phyloP scores from a whole-genome alignment of 2,888 invertebrate species.

The Rosalia funebris region DNA sequence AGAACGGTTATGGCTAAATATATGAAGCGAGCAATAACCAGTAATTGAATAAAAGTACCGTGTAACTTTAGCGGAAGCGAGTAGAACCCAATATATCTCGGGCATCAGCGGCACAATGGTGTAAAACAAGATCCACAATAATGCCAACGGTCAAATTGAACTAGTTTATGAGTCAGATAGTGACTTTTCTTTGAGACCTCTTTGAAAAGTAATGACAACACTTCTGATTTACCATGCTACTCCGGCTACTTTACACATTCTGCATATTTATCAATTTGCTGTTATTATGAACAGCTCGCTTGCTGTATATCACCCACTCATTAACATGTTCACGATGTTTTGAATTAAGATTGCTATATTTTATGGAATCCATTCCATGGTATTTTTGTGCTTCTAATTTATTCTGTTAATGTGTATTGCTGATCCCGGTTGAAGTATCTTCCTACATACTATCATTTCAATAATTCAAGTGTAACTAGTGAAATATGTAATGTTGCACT shows the following conservation, averaged over 20 bases:
- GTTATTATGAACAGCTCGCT: background rate
- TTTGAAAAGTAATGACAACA: background rate
- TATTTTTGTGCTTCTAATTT: no score
- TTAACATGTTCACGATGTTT: background rate
- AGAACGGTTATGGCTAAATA: conserved; percentile 30
- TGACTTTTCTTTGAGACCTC: background rate
- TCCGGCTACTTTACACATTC: background rate
- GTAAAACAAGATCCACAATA: conserved; percentile 15
- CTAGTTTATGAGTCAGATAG: conserved; percentile 7
- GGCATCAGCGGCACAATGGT: conserved; percentile 12
- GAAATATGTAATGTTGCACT: no score
- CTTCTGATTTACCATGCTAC: background rate
- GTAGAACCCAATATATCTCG: conserved; percentile 28
- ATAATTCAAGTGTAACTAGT: no score
- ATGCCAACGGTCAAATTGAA: conserved; percentile 16
- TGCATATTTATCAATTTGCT: background rate
- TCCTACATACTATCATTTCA: no score
- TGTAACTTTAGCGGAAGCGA: conserved; percentile 26
- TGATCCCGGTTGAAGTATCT: no score
- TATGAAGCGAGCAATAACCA: conserved; percentile 27
- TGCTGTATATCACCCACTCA: background rate
- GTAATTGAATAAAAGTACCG: conserved; percentile 23
- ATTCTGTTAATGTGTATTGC: no score
- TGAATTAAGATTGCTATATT: no score
- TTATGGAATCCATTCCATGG: no score